These are phyloP conservation scores for Falco naumanni DNA, from an alignment of 2,797 vertebrate species.

Conservation along the genomic window DNA sequence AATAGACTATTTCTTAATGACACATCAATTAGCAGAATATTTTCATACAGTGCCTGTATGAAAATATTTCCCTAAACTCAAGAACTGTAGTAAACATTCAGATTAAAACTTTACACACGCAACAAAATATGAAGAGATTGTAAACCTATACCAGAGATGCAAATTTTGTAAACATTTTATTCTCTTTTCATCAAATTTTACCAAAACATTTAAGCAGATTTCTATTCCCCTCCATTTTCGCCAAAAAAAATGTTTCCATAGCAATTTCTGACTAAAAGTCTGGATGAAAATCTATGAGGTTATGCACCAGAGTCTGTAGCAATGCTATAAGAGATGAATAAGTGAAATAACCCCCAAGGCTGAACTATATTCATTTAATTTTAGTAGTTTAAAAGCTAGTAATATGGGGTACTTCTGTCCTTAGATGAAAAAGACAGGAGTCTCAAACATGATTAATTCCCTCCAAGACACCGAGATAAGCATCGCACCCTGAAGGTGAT, in stretches of 20 bases:
- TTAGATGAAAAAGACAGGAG: not conserved
- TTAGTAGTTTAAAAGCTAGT: not conserved
- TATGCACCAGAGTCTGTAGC: not conserved
- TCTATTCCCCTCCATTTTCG: not conserved
- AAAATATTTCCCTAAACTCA: not conserved
- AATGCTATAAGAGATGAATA: not conserved
- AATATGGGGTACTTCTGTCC: not conserved
- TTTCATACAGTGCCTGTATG: not conserved
- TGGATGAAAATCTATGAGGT: not conserved
- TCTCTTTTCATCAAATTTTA: not conserved
- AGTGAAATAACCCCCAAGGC: not conserved
- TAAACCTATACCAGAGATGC: not conserved
- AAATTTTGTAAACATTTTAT: not conserved
- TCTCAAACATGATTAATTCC: not conserved
- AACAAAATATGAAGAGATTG: not conserved
- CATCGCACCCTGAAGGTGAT: not conserved
- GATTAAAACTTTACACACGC: not conserved
- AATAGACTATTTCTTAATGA: not conserved
- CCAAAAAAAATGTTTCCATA: not conserved
- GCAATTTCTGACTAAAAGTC: not conserved
- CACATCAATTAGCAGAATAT: not conserved
- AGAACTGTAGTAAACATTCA: not conserved
- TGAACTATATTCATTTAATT: not conserved
- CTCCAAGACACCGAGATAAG: not conserved
- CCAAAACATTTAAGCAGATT: not conserved